Evolutionary conservation across 2,113 vertebrate species (phyloP).

Genomic region (Neolamprologus falcicula): DNA sequence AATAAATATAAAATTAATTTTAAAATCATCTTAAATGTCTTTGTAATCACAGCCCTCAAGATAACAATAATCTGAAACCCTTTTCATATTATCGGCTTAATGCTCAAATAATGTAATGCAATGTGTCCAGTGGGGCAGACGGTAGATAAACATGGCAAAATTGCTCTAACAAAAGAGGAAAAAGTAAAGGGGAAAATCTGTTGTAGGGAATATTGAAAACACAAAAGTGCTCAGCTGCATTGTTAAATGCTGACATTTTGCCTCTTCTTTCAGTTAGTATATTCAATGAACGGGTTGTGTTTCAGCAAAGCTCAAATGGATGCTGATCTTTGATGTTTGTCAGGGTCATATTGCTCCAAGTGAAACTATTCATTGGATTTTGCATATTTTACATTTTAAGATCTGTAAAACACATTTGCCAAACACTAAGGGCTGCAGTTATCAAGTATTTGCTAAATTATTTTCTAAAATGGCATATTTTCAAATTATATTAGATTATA

Average conservation of each 20-base stretch:
- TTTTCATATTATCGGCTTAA: neutral
- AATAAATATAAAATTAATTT: neutral
- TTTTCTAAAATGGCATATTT: neutral
- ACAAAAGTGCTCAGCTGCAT: neutral
- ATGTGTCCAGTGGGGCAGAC: neutral
- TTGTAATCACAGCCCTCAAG: neutral
- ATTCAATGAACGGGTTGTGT: neutral
- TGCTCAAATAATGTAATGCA: neutral
- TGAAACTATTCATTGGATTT: neutral
- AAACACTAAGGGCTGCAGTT: neutral
- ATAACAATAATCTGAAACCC: neutral
- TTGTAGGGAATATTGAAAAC: neutral
- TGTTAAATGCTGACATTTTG: neutral
- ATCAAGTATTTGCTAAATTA: neutral
- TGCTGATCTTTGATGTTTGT: neutral
- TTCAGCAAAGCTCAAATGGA: neutral
- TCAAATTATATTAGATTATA: neutral
- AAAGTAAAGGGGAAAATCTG: neutral
- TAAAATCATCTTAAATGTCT: neutral
- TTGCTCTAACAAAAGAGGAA: neutral
- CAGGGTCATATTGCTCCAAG: neutral
- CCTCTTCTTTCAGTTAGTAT: neutral
- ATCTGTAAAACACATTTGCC: neutral
- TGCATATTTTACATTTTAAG: neutral
- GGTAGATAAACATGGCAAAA: neutral